These are phyloP conservation scores for Decapterus maruadsi DNA, from an alignment of 2,797 vertebrate genomes.

Conservation along the genomic window DNA sequence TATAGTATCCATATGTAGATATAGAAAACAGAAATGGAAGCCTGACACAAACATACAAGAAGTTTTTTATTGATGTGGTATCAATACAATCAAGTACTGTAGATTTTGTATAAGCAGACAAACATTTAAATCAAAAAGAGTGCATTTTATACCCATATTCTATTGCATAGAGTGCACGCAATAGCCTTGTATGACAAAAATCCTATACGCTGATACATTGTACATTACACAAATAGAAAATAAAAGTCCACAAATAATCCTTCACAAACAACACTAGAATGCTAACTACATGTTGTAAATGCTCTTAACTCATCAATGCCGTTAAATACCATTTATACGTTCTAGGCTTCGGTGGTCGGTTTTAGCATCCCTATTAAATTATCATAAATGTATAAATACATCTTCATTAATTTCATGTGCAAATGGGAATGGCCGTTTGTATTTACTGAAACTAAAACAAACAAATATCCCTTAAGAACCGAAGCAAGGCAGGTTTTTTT, in stretches of 20 bases:
- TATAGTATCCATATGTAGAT: neutral
- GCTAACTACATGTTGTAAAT: constrained; percentile 84
- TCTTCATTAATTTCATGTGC: constrained; percentile 88
- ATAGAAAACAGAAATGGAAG: constrained; percentile 29
- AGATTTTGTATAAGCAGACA: constrained; percentile 93
- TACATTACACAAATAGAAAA: constrained; percentile 88
- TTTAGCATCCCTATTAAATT: constrained; percentile 86
- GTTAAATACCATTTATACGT: constrained; percentile 84
- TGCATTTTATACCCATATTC: constrained; percentile 92
- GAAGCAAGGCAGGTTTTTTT: constrained; percentile 72
- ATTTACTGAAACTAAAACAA: constrained; percentile 80
- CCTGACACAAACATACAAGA: constrained; percentile 79
- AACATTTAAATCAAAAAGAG: constrained; percentile 90
- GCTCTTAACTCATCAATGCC: constrained; percentile 81
- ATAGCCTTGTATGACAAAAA: constrained; percentile 89
- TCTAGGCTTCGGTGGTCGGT: constrained; percentile 82
- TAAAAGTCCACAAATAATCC: constrained; percentile 82
- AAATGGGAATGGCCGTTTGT: constrained; percentile 85
- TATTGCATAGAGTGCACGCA: constrained; percentile 91
- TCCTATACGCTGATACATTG: constrained; percentile 86
- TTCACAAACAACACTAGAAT: constrained; percentile 84
- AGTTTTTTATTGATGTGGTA: constrained; percentile 93
- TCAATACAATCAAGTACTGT: constrained; percentile 95
- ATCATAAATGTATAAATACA: constrained; percentile 88
- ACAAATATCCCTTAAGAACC: constrained; percentile 86